Conservation (phyloP, 2,113 vertebrate genomes). For the Speoplatyrhinus poulsoni region DNA sequence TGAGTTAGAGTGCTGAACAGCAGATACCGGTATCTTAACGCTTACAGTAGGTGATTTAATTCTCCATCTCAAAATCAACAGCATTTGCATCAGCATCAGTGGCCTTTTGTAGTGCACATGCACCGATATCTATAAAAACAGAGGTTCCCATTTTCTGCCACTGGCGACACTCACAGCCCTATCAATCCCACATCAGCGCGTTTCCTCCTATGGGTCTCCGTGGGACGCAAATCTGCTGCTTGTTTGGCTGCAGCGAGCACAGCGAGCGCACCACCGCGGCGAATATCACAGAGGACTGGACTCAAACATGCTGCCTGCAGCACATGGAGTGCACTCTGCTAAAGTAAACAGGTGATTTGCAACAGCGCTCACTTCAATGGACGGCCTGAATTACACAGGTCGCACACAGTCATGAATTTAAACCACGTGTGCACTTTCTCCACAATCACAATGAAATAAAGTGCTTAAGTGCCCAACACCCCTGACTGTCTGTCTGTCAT, state of each 20-base stretch:
- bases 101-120: neutral
- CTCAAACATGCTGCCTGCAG: slow-evolving; percentile 34
- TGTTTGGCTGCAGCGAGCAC: slow-evolving; percentile 14
- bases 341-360: slow-evolving; percentile 59
- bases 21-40: slow-evolving; percentile 5
- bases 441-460: slow-evolving; percentile 50
- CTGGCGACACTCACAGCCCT: neutral
- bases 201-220: neutral
- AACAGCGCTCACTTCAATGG: slow-evolving; percentile 49
- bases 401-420: slow-evolving; percentile 44
- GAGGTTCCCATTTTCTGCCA: neutral
- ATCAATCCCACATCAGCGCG: neutral
- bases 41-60: slow-evolving; percentile 12
- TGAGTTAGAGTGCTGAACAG: neutral
- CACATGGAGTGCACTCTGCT: slow-evolving; percentile 47
- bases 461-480: slow-evolving; percentile 35
- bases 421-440: slow-evolving; percentile 34
- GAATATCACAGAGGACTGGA: slow-evolving; percentile 24
- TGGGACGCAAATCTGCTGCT: slow-evolving; percentile 18
- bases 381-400: slow-evolving; percentile 30
- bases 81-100: slow-evolving; percentile 11
- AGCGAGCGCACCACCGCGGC: slow-evolving; percentile 23
- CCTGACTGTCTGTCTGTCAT: slow-evolving; percentile 41
- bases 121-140: neutral
- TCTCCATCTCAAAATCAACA: neutral